Evolutionary conservation across 2,113 vertebrate species (phyloP).

Genomic region (Pseudopodoces humilis): DNA sequence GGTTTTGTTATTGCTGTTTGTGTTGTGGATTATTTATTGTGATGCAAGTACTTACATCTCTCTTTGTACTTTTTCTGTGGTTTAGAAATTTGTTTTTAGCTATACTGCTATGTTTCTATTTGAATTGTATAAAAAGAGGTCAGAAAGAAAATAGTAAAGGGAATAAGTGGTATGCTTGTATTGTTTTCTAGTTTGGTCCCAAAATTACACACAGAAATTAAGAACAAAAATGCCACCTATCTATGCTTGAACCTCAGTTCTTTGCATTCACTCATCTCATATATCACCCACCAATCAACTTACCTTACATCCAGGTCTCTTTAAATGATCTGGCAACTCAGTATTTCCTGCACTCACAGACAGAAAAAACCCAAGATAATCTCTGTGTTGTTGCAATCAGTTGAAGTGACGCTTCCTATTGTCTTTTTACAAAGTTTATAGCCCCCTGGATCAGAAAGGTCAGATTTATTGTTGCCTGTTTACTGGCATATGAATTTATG

Average conservation of each 20-base stretch:
- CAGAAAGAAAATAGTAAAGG: neutral
- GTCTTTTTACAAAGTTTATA: constrained; percentile 1
- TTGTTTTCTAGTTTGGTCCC: neutral
- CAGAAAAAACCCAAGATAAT: neutral
- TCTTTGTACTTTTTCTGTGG: neutral
- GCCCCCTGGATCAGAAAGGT: neutral
- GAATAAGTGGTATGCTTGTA: neutral
- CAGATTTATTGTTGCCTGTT: neutral
- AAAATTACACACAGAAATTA: neutral
- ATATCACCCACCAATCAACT: neutral
- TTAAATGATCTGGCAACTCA: neutral
- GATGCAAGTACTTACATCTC: neutral
- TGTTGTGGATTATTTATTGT: neutral
- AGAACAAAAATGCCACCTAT: neutral
- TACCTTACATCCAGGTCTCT: neutral
- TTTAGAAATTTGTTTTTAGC: neutral
- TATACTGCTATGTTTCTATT: neutral
- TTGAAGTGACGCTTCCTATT: neutral
- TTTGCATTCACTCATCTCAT: neutral
- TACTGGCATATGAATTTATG: neutral
- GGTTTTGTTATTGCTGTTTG: neutral
- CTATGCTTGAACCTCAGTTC: neutral
- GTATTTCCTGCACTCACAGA: neutral
- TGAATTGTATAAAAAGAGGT: neutral
- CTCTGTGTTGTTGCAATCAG: neutral